Percentiles rank a stretch among this genome's conserved stretches.
Conservation (phyloP, 1,140 invertebrate species). For the Augochlora pura region DNA sequence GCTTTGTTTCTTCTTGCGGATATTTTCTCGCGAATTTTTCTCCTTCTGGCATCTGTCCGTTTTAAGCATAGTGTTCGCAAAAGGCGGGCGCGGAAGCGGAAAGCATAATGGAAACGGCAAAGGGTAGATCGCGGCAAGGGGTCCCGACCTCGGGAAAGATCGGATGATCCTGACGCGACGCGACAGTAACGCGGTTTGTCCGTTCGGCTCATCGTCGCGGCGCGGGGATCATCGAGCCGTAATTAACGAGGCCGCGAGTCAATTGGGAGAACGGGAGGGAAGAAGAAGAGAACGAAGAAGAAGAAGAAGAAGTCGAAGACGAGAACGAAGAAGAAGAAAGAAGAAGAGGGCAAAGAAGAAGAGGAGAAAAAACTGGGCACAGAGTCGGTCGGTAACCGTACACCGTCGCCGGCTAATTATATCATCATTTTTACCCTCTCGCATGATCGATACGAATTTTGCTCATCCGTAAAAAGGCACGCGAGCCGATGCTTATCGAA, state of each 20-base stretch:
- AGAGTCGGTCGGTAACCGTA: conserved; percentile 10
- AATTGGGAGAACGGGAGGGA: background rate
- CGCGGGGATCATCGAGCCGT: background rate
- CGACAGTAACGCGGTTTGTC: background rate
- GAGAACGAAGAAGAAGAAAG: no score
- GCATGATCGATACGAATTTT: conserved; percentile 36
- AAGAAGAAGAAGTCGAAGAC: background rate
- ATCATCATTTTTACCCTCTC: conserved; percentile 9
- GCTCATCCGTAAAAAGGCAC: conserved; percentile 35
- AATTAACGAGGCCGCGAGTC: conserved; percentile 28
- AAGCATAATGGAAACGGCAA: no score
- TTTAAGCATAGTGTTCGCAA: no score
- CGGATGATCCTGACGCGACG: background rate
- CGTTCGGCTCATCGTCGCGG: background rate
- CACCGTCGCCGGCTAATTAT: conserved; percentile 25
- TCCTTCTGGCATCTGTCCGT: no score
- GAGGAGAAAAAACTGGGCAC: background rate
- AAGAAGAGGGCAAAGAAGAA: no score
- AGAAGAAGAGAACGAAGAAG: no score
- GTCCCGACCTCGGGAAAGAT: background rate
- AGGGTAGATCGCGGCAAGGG: background rate
- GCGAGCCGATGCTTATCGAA: conserved; percentile 27
- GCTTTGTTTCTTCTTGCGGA: background rate
- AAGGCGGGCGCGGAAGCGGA: no score
- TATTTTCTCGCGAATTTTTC: background rate